Base-by-base conservation (phyloP, 2,797 vertebrate species). In the Phalanger gymnotis region DNA sequence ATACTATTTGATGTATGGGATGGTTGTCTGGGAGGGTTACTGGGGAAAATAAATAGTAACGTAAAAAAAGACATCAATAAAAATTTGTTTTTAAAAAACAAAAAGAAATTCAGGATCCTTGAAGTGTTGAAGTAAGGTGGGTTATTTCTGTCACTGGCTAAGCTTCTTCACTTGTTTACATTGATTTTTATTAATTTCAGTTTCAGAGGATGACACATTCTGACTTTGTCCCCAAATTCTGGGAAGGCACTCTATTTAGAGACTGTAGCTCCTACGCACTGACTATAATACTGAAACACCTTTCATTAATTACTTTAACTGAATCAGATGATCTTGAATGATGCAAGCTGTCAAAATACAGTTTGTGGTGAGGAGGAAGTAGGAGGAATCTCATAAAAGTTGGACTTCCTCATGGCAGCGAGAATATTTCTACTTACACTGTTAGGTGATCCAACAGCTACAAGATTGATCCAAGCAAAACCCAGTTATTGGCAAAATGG, bases 401-500 rank as follows among this genome's bases (percentile, higher is more conserved):
- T n/a, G n/a, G 22, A n/a, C 92, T 56, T 89, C 58, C 91, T 93
- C 94, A 91, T 31, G 81, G 95, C 73, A 96, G 93, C n/a, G 94
- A 95, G 95, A 93, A n/a, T 92, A 90, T 93, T 95, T 95, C 90
- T 96, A 91, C 90, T 96, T 95, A 94, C 53, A 93, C 95, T 93
- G 55, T 94, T 97, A 96, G 96, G 90, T 94, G 56, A 81, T 96
- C 53, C 92, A 96, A 95, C 58, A 97, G 57, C 58, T 93, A 89
- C 61, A 95, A 96, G 96, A 91, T 52, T 30, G 53, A 95, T 96
- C 96, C 96, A 98, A 97, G 92, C 19, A 95, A 96, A 97, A 95
- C 90, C 34, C 90, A 81, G n/a, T 93, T 96, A 89, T 9, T 96
- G 93, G 94, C 53, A 30, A 96, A 96, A 90, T 27, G 51, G 91